phyloP scores from a whole-genome alignment of 2,113 vertebrate species.

The Pseudopodoces humilis region DNA sequence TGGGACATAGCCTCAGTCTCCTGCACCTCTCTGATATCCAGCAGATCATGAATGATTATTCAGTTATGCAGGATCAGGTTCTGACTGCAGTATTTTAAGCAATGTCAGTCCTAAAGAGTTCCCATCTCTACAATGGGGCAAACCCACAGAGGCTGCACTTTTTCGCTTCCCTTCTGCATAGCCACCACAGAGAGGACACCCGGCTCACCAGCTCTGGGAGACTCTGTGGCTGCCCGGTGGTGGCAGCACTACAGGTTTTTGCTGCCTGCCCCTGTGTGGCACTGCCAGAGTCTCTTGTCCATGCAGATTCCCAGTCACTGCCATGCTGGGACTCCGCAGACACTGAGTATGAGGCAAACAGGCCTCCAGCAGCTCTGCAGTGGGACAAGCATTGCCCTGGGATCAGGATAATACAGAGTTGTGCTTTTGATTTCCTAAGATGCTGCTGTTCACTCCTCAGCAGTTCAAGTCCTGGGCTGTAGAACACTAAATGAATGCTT shows the following conservation, averaged over 20 bases:
- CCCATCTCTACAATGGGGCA: neutral
- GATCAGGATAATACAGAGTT: neutral
- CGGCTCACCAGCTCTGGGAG: neutral
- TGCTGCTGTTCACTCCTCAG: neutral
- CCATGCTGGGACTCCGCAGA: neutral
- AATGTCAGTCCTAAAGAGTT: neutral
- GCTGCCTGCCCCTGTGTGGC: neutral
- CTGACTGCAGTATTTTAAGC: neutral
- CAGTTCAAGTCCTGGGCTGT: neutral
- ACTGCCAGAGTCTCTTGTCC: neutral
- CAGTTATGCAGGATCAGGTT: neutral
- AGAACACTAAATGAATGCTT: neutral
- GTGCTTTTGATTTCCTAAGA: neutral
- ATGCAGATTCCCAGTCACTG: neutral
- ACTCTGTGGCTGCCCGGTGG: rapidly evolving
- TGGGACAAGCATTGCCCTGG: neutral
- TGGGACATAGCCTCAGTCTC: neutral
- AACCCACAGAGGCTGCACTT: neutral
- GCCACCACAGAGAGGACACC: neutral
- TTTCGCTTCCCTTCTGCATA: neutral
- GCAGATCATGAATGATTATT: neutral
- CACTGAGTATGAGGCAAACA: neutral
- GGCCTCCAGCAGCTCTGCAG: neutral
- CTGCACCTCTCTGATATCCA: neutral
- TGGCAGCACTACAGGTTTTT: neutral